Evolutionary conservation across 2,888 invertebrate species (phyloP).

Genomic region (Coenonympha arcania): DNA sequence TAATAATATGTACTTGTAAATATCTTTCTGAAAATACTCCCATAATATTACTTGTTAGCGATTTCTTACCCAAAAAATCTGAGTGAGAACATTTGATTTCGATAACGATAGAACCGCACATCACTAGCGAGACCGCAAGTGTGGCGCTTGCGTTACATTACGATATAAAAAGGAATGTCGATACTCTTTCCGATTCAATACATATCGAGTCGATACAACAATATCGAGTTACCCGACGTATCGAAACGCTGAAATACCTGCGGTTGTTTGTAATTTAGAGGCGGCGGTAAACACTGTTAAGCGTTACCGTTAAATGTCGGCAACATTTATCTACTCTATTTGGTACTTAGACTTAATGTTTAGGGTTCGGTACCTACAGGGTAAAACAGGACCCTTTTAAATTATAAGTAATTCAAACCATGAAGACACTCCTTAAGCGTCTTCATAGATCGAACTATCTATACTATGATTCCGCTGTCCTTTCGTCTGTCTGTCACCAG

Average conservation of each 20-base stretch:
- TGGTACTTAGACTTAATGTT: neutral
- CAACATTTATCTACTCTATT: conserved; percentile 11
- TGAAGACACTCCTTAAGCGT: too few relatives aligned
- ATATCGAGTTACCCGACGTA: conserved; percentile 42
- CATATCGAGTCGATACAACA: conserved; percentile 44
- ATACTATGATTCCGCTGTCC: too few relatives aligned
- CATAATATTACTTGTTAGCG: too few relatives aligned
- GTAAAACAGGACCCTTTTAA: too few relatives aligned
- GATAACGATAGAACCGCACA: conserved; percentile 26
- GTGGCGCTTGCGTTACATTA: conserved; percentile 48
- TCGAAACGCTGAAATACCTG: conserved; percentile 27
- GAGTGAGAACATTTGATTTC: too few relatives aligned
- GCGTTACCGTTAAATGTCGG: conserved; percentile 12
- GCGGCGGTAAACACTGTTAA: conserved; percentile 18
- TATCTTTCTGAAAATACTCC: too few relatives aligned
- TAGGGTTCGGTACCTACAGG: neutral
- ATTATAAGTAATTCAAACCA: too few relatives aligned
- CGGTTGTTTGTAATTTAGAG: conserved; percentile 25
- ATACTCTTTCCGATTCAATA: conserved; percentile 47
- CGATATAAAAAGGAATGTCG: conserved; percentile 46
- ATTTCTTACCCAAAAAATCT: too few relatives aligned
- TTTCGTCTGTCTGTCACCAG: too few relatives aligned
- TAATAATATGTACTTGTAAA: too few relatives aligned
- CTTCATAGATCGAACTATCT: too few relatives aligned
- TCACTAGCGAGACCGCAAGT: conserved; percentile 46